A percentile compares a stretch with the other conserved stretches of the same genome.
These are phyloP conservation scores for Anastrepha obliqua DNA, from an alignment of 1,140 invertebrate genomes.

Conservation along the genomic window DNA sequence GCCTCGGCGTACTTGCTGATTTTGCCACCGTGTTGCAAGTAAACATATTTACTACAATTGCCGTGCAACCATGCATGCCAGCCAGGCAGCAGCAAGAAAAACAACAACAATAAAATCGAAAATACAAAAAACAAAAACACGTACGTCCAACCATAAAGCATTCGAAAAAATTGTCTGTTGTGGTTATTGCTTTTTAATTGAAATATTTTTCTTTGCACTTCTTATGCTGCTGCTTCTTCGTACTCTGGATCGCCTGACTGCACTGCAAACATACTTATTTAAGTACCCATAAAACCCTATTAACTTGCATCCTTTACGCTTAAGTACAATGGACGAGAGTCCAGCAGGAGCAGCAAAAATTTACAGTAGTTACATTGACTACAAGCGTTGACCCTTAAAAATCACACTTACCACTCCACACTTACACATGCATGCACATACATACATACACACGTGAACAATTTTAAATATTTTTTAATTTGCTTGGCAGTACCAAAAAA, in stretches of 20 bases:
- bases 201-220: conserved; percentile 35
- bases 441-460: too few species aligned
- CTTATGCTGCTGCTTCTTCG: conserved; percentile 21
- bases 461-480: conserved; percentile 16
- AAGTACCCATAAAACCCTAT: conserved; percentile 50
- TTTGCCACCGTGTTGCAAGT: conserved; percentile 45
- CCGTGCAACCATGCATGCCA: neutral
- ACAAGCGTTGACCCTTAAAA: conserved; percentile 45
- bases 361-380: conserved; percentile 46
- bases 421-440: neutral
- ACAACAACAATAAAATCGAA: neutral
- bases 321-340: conserved; percentile 23
- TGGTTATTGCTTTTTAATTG: conserved; percentile 52
- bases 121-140: neutral
- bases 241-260: conserved; percentile 3
- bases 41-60: conserved; percentile 48
- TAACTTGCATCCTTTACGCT: conserved; percentile 49
- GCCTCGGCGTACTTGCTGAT: conserved; percentile 2
- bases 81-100: neutral
- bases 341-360: conserved; percentile 9
- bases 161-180: conserved; percentile 44
- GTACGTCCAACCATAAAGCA: neutral
- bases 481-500: neutral
- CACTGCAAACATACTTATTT: conserved; percentile 51
- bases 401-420: conserved; percentile 20